phyloP scores from a whole-genome alignment of 1,140 invertebrate genomes.

The Belonocnema kinseyi region DNA sequence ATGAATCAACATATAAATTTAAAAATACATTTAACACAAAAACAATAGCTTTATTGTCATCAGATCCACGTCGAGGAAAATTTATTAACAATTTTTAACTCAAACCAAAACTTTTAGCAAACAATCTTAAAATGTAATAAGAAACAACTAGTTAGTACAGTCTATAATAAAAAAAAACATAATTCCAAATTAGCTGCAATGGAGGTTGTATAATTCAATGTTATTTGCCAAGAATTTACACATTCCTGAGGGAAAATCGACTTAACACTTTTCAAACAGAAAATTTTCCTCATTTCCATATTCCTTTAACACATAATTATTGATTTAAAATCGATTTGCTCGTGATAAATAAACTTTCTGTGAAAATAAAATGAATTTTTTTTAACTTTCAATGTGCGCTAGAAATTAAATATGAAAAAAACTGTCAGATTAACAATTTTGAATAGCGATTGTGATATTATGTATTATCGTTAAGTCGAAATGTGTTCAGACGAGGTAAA shows the following conservation, averaged over 20 bases:
- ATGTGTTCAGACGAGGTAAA: no score
- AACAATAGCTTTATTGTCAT: no score
- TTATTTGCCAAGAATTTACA: no score
- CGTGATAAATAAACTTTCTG: not conserved
- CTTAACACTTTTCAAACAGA: not conserved
- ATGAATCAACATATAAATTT: not conserved
- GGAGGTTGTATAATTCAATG: not conserved
- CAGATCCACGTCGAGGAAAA: no score
- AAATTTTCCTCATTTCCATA: not conserved
- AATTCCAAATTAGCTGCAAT: not conserved
- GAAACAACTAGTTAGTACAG: not conserved
- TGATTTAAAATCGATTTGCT: not conserved
- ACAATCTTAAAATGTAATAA: not conserved
- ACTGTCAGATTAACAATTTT: no score
- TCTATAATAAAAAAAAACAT: not conserved
- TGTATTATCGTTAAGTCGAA: no score
- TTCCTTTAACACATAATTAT: not conserved
- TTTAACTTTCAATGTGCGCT: no score
- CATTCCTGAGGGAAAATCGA: not conserved
- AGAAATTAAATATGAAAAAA: no score
- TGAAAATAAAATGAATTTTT: not conserved
- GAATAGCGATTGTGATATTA: no score
- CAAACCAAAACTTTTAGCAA: no score
- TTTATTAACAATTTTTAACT: no score
- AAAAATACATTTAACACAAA: not conserved